Conservation (phyloP, 2,888 invertebrate genomes). For the Tetanocera ferruginea region DNA sequence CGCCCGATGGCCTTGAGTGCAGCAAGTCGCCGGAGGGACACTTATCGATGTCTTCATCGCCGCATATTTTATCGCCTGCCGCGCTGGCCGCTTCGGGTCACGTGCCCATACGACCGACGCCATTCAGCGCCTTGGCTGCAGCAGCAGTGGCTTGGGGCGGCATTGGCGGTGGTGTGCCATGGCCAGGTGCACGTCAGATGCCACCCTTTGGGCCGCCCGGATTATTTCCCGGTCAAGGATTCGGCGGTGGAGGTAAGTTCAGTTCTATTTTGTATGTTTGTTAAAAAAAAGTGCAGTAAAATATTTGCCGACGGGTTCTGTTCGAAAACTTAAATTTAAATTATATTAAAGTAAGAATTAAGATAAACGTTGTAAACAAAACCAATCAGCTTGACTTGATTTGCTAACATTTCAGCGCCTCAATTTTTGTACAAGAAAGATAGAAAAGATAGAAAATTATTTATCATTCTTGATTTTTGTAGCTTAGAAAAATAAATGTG, state of each 20-base stretch:
- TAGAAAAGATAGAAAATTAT: too few relatives aligned
- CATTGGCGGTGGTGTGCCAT: constrained; percentile 73
- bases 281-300: background rate
- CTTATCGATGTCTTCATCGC: constrained; percentile 59
- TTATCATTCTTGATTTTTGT: too few relatives aligned
- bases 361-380: too few relatives aligned
- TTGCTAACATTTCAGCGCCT: too few relatives aligned
- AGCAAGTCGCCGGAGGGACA: constrained; percentile 65
- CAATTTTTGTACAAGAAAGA: too few relatives aligned
- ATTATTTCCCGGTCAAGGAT: constrained; percentile 78
- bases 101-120: constrained; percentile 81
- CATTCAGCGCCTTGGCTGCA: constrained; percentile 81
- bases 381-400: too few relatives aligned
- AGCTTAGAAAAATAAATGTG: too few relatives aligned
- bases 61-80: constrained; percentile 64
- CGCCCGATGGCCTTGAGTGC: constrained; percentile 67
- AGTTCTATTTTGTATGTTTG: background rate
- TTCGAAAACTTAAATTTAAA: background rate
- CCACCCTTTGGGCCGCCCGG: constrained; percentile 75
- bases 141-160: constrained; percentile 79
- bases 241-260: constrained; percentile 72
- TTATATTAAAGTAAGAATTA: too few relatives aligned
- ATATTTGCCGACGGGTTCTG: background rate
- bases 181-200: constrained; percentile 75
- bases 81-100: constrained; percentile 70